Evolutionary conservation across 1,140 invertebrate genomes (phyloP).

Genomic region (Agrypnia vestita): DNA sequence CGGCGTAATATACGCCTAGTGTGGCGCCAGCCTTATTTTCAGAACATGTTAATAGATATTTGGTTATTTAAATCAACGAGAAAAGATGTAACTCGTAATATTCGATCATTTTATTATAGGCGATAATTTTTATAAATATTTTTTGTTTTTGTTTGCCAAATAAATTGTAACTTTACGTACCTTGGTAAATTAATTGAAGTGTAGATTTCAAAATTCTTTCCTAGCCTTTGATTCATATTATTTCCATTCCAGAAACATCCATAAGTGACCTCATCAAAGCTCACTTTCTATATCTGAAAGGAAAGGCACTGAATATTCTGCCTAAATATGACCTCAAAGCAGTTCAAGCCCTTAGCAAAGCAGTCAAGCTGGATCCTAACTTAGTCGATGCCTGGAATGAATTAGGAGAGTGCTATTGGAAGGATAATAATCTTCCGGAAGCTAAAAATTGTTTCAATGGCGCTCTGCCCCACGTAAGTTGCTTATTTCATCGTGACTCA

Average conservation of each 20-base stretch:
- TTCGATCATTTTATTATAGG: too few relatives aligned
- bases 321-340: conserved; percentile 80
- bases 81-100: too few relatives aligned
- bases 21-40: too few relatives aligned
- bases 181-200: too few relatives aligned
- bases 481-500: neutral
- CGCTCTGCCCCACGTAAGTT: conserved; percentile 83
- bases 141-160: too few relatives aligned
- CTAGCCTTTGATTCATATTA: too few relatives aligned
- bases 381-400: conserved; percentile 91
- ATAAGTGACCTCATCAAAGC: conserved; percentile 72
- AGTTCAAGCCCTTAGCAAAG: conserved; percentile 84
- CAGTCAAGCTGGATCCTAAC: conserved; percentile 89
- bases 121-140: too few relatives aligned
- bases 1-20: too few relatives aligned
- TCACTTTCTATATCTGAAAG: conserved; percentile 83
- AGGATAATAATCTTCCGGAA: conserved; percentile 85
- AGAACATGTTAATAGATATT: too few relatives aligned
- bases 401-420: conserved; percentile 92
- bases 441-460: conserved; percentile 90
- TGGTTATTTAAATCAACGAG: too few relatives aligned
- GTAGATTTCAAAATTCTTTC: too few relatives aligned
- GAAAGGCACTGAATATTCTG: conserved; percentile 84
- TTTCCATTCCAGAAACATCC: conserved; percentile 69
- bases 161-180: too few relatives aligned